Percentiles rank a stretch among this genome's conserved stretches.
These are phyloP conservation scores for Vanessa cardui DNA, from an alignment of 2,888 invertebrate genomes.

Conservation along the genomic window DNA sequence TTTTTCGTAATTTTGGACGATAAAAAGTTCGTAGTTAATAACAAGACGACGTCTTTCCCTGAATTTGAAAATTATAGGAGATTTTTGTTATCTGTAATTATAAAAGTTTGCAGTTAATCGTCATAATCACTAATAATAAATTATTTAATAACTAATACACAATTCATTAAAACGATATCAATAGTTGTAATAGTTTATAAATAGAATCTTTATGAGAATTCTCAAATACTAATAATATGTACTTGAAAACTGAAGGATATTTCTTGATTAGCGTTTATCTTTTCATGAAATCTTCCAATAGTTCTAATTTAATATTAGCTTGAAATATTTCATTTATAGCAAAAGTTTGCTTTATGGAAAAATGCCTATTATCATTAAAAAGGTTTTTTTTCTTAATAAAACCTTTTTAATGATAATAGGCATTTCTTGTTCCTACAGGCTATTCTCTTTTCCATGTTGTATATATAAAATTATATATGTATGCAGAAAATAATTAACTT, in stretches of 20 bases:
- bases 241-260: conserved; percentile 19
- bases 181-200: conserved; percentile 4
- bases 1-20: too few relatives aligned
- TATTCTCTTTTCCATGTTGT: too few relatives aligned
- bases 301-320: conserved; percentile 7
- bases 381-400: too few relatives aligned
- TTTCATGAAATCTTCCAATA: conserved; percentile 17
- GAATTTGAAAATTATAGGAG: background rate
- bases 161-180: conserved; percentile 12
- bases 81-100: conserved; percentile 4
- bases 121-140: too few relatives aligned
- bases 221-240: conserved; percentile 3
- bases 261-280: conserved; percentile 13
- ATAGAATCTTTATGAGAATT: conserved; percentile 11
- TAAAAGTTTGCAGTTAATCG: background rate
- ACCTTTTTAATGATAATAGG: too few relatives aligned
- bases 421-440: too few relatives aligned
- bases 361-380: too few relatives aligned
- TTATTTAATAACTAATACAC: conserved; percentile 3
- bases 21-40: too few relatives aligned
- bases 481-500: too few relatives aligned
- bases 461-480: too few relatives aligned
- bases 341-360: background rate
- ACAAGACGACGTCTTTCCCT: background rate
- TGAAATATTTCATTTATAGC: too few relatives aligned